Evolutionary conservation across 2,113 vertebrate species (phyloP), one percentile per base, ranked within the genome.

Genomic region (Puffinus mauretanicus): DNA sequence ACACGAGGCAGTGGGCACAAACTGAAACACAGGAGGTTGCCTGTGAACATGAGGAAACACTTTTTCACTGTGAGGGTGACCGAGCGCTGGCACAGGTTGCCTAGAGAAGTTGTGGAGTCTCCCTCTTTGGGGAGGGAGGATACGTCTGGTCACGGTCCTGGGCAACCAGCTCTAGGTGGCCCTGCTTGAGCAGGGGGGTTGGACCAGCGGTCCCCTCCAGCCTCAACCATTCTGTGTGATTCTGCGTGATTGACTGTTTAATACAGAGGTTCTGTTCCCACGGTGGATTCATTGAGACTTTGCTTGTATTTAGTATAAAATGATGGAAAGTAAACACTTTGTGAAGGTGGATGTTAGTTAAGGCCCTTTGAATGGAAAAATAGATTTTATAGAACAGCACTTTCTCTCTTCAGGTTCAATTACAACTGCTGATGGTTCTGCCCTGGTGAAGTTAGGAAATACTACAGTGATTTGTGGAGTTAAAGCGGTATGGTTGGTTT

Each of bases 381-480:
- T 0, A 51, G 30, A 32, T 91, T 85, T 86, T 86, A 54, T 30
- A 57, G 42, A 92, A 66, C 30, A 40, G 16, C 16, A 11, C 10
- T 69, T 85, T 93, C 46, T 88, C 46, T 94, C 60, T 76, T 93
- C 93, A 99, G 99, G 99, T 87, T 99, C 99, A n/a, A 99, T 99
- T 97, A 98, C 98, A 65, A 99, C 99, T 30, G 99, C 99, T 24
- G 98, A 99, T 84, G 99, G 99, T 69, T 99, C 99, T 46, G 99
- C 99, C 32, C 96, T 99, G 95, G 99, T 99, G 86, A 99, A 99
- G 96, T 92, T 99, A 62, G 99, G 99, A 94, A 99, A 99, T 97
- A 99, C 99, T 10, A 99, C 99, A 0, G 98, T 99, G 62, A 98
- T 99, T 72, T 99, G 99, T 95, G 99, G 99, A 58, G 98, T 99